Evolutionary conservation across 1,140 invertebrate species (phyloP).

Genomic region (Phthorimaea operculella): DNA sequence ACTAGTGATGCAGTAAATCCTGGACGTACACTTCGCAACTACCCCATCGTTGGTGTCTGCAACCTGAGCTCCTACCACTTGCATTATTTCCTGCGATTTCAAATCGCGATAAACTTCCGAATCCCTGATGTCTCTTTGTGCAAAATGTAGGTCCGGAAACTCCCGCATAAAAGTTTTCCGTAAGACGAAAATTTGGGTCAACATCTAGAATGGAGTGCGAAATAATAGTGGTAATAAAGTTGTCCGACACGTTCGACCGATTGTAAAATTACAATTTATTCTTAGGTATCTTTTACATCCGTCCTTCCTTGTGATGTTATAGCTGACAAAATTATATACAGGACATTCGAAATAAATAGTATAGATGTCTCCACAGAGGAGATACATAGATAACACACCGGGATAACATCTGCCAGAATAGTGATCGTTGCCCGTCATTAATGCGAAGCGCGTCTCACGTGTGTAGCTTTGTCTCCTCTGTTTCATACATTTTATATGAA

Average conservation of each 20-base stretch:
- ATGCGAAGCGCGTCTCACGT: too few relatives aligned
- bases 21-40: slow-evolving; percentile 48
- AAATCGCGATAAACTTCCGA: slow-evolving; percentile 16
- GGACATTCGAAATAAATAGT: too few relatives aligned
- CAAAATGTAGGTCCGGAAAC: slow-evolving; percentile 4
- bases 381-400: too few relatives aligned
- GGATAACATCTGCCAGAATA: too few relatives aligned
- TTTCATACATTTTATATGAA: too few relatives aligned
- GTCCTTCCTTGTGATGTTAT: neutral
- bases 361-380: too few relatives aligned
- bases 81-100: slow-evolving; percentile 23
- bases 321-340: too few relatives aligned
- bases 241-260: slow-evolving; percentile 18
- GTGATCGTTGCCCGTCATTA: too few relatives aligned
- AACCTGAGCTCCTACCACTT: slow-evolving; percentile 30
- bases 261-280: slow-evolving; percentile 1
- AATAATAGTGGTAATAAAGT: slow-evolving; percentile 23
- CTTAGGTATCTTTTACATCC: neutral
- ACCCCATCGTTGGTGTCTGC: slow-evolving; percentile 35
- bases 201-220: neutral
- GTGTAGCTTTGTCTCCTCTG: too few relatives aligned
- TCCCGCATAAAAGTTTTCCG: slow-evolving; percentile 3
- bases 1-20: slow-evolving; percentile 62
- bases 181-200: slow-evolving; percentile 5
- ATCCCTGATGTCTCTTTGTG: slow-evolving; percentile 8